Conservation (phyloP, 2,113 vertebrate genomes). For the Podilymbus podiceps region DNA sequence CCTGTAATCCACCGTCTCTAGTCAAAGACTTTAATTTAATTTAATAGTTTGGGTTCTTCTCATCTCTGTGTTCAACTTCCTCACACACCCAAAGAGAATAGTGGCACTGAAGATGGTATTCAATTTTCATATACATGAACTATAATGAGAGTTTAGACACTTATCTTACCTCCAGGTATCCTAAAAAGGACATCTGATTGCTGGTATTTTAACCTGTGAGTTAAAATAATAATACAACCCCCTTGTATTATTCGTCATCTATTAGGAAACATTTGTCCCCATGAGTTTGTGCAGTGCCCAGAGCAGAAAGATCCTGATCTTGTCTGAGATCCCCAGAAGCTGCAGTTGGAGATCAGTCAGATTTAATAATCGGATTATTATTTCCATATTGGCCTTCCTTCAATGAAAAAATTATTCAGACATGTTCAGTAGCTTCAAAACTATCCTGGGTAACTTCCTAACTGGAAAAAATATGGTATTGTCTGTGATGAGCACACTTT, state of each 20-base stretch:
- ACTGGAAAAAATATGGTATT: background rate
- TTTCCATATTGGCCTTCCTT: background rate
- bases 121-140: background rate
- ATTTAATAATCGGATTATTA: background rate
- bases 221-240: no score
- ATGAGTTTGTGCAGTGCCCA: background rate
- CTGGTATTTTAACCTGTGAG: background rate
- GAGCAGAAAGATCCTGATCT: background rate
- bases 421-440: background rate
- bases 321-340: background rate
- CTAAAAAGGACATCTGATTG: background rate
- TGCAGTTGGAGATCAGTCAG: background rate
- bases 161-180: background rate
- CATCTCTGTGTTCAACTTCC: background rate
- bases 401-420: background rate
- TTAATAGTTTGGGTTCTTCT: background rate
- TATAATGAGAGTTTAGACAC: background rate
- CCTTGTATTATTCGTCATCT: background rate
- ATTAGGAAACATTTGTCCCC: background rate
- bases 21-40: background rate
- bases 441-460: background rate
- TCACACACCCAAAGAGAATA: background rate
- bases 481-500: background rate
- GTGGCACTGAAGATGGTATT: background rate
- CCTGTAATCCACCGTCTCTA: background rate